Conservation (phyloP, 2,888 invertebrate species). For the Copidosoma aretas region DNA sequence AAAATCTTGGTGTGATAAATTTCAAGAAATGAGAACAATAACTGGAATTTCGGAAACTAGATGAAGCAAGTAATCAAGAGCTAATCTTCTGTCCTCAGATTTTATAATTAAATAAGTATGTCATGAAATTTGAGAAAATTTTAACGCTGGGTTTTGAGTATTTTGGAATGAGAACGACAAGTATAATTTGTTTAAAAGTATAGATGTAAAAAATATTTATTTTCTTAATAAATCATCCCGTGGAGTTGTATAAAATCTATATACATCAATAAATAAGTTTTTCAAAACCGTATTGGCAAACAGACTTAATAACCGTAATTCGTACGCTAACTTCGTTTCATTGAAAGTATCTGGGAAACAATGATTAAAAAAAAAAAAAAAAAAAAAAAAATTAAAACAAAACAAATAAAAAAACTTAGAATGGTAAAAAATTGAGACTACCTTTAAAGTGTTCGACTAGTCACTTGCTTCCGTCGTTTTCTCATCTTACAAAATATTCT, state of each 20-base stretch:
- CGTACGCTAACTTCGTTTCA: not conserved
- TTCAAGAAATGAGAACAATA: no score
- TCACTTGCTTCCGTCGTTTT: slow-evolving; percentile 44
- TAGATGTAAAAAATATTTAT: slow-evolving; percentile 43
- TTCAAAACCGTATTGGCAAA: slow-evolving; percentile 25
- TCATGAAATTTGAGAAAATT: not conserved
- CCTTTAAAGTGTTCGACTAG: slow-evolving; percentile 38
- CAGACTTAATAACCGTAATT: slow-evolving; percentile 11
- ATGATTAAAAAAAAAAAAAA: slow-evolving; percentile 20
- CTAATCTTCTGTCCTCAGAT: not conserved
- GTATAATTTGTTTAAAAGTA: slow-evolving; percentile 31
- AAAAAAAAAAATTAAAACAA: slow-evolving; percentile 31
- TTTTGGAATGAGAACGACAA: slow-evolving; percentile 36
- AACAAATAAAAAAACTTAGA: slow-evolving; percentile 15
- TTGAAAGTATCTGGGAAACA: no score
- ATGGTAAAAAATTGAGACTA: slow-evolving; percentile 29
- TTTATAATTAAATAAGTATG: not conserved
- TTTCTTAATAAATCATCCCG: slow-evolving; percentile 40
- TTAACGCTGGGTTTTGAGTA: slow-evolving; percentile 2
- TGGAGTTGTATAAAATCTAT: slow-evolving; percentile 41
- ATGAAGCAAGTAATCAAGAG: no score
- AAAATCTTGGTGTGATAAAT: no score
- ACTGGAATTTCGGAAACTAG: no score
- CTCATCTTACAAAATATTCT: slow-evolving; percentile 33
- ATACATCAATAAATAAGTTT: slow-evolving; percentile 40